phyloP scores from a whole-genome alignment of 2,888 invertebrate genomes.

The Poecilobothrus nobilitatus region DNA sequence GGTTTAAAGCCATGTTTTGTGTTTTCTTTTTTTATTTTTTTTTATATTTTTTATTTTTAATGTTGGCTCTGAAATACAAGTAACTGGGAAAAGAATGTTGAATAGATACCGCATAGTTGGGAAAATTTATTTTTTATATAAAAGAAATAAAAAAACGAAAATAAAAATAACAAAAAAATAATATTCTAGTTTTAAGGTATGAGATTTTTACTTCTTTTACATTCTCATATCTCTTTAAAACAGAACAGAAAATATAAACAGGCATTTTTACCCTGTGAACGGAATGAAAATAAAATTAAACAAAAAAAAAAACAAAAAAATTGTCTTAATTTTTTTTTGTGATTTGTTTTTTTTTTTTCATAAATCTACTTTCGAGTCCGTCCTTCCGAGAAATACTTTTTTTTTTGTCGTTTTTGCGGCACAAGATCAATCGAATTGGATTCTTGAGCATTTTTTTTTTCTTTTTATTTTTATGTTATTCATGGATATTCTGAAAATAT shows the following conservation, averaged over 20 bases:
- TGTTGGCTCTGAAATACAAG: constrained; percentile 4
- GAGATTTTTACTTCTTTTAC: background rate
- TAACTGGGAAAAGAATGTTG: constrained; percentile 6
- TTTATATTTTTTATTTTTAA: background rate
- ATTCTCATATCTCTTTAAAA: constrained; percentile 3
- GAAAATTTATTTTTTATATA: background rate
- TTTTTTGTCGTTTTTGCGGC: constrained; percentile 12
- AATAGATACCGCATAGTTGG: constrained; percentile 6
- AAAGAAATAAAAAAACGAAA: background rate
- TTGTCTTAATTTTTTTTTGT: background rate
- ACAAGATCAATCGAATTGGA: constrained; percentile 19
- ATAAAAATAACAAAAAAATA: background rate
- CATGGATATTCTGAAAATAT: constrained; percentile 6
- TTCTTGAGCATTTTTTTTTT: background rate
- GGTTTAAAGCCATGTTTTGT: background rate
- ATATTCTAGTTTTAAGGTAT: constrained; percentile 1
- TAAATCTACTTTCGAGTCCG: constrained; percentile 10
- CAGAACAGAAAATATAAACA: background rate
- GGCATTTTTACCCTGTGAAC: background rate
- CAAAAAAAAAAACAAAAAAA: background rate
- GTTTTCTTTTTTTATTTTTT: background rate
- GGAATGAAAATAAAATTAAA: background rate
- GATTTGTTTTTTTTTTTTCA: background rate
- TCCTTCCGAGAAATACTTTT: constrained; percentile 15
- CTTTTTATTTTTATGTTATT: background rate